phyloP scores from a whole-genome alignment of 2,888 invertebrate species.

The Carabus problematicus region DNA sequence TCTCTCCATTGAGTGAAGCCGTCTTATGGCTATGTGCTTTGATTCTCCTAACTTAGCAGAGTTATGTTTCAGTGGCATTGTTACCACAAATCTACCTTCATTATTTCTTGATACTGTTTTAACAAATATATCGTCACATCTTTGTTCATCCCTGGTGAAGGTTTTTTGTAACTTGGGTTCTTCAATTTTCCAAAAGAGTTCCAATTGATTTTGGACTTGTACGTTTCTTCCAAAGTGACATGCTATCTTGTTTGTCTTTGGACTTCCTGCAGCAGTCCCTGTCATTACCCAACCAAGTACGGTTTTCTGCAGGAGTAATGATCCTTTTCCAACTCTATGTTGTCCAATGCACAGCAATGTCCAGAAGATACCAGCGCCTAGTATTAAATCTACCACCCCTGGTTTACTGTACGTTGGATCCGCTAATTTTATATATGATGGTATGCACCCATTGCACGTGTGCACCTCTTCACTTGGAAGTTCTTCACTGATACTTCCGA shows the following conservation, averaged over 20 bases:
- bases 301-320: not conserved
- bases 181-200: too few relatives aligned
- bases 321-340: not conserved
- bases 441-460: not conserved
- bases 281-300: constrained; percentile 18
- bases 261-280: not conserved
- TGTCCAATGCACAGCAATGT: constrained; percentile 25
- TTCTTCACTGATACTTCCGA: not conserved
- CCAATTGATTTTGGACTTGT: too few relatives aligned
- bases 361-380: constrained; percentile 18
- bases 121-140: too few relatives aligned
- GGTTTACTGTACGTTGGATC: constrained; percentile 19
- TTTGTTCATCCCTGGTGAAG: too few relatives aligned
- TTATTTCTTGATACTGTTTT: too few relatives aligned
- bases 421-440: constrained; percentile 20
- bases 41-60: constrained; percentile 3
- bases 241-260: not conserved
- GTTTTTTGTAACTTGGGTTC: too few relatives aligned
- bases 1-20: not conserved
- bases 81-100: constrained; percentile 20
- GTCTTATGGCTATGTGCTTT: not conserved
- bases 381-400: constrained; percentile 12
- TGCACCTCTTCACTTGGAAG: constrained; percentile 4
- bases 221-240: too few relatives aligned
- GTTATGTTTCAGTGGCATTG: constrained; percentile 22